Conservation (phyloP, 2,113 vertebrate genomes). For the Cyprinodon brontotheroides region DNA sequence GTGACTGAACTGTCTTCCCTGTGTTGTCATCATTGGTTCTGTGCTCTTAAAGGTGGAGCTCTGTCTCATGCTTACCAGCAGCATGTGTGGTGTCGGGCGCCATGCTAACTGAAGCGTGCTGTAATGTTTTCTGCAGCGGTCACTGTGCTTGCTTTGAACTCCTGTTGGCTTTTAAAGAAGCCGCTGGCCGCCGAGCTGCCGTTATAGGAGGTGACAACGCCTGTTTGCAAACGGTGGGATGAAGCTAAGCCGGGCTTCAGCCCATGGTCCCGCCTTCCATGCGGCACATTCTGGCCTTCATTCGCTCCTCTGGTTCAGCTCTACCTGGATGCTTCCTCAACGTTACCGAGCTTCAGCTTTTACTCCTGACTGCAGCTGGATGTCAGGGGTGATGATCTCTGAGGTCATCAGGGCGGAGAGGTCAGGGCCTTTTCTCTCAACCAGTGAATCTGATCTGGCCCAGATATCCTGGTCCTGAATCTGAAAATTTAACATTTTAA, state of each 20-base stretch:
- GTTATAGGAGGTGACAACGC: slow-evolving; percentile 38
- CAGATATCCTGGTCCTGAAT: background rate
- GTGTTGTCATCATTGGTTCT: background rate
- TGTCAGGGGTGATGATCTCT: background rate
- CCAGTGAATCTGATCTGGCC: background rate
- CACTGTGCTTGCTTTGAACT: slow-evolving; percentile 23
- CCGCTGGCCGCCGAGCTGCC: slow-evolving; percentile 2
- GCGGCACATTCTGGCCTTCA: slow-evolving; percentile 43
- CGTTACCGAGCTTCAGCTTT: background rate
- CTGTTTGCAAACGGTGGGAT: slow-evolving; percentile 16
- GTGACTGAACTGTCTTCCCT: too few species aligned
- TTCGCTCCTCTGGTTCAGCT: slow-evolving; percentile 11
- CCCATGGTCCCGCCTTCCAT: slow-evolving; percentile 42
- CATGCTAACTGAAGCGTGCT: slow-evolving; percentile 4
- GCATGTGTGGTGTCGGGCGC: background rate
- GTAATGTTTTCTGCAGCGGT: slow-evolving; percentile 20
- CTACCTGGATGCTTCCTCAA: slow-evolving; percentile 21
- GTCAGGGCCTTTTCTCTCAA: background rate
- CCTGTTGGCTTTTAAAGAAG: slow-evolving; percentile 30
- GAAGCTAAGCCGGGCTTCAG: slow-evolving; percentile 46
- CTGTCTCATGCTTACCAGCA: background rate
- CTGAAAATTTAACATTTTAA: too few species aligned
- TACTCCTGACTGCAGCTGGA: background rate
- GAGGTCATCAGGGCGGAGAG: background rate
- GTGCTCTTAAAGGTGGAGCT: background rate